phyloP scores from a whole-genome alignment of 2,888 invertebrate species.

The Meganola albula region DNA sequence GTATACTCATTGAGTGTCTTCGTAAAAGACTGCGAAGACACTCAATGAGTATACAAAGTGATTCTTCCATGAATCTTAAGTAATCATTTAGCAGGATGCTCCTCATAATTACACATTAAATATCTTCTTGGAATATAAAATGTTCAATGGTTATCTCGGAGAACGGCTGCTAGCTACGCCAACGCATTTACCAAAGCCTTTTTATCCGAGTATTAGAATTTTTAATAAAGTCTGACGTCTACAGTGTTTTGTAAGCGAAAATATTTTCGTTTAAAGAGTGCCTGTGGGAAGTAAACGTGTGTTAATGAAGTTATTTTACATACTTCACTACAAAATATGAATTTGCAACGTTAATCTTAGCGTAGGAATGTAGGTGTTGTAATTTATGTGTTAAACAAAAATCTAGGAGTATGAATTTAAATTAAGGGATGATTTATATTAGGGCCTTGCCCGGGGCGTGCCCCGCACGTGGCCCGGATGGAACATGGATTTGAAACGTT shows the following conservation, averaged over 20 bases:
- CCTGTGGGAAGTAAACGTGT: slow-evolving; percentile 27
- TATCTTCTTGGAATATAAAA: slow-evolving; percentile 52
- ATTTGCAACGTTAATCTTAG: no score
- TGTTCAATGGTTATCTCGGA: slow-evolving; percentile 52
- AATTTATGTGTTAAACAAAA: no score
- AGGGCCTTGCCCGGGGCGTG: no score
- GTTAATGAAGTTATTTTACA: slow-evolving; percentile 34
- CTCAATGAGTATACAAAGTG: no score
- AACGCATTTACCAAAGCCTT: slow-evolving; percentile 18
- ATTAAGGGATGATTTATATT: no score
- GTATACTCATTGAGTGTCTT: no score
- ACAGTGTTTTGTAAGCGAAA: slow-evolving; percentile 32
- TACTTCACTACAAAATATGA: slow-evolving; percentile 25
- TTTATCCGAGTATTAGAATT: slow-evolving; percentile 45
- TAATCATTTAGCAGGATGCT: slow-evolving; percentile 14
- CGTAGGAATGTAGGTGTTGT: no score
- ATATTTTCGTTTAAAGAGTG: slow-evolving; percentile 36
- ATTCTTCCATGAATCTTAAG: slow-evolving; percentile 15
- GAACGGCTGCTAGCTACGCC: slow-evolving; percentile 41
- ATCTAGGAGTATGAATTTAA: no score
- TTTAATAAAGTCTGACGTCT: slow-evolving; percentile 43
- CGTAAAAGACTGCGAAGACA: no score
- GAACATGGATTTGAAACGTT: no score
- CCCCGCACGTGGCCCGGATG: no score
- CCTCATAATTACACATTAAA: slow-evolving; percentile 15